These are phyloP conservation scores for Geopemphigus sp. DNA, from an alignment of 1,140 invertebrate genomes.

Conservation along the genomic window DNA sequence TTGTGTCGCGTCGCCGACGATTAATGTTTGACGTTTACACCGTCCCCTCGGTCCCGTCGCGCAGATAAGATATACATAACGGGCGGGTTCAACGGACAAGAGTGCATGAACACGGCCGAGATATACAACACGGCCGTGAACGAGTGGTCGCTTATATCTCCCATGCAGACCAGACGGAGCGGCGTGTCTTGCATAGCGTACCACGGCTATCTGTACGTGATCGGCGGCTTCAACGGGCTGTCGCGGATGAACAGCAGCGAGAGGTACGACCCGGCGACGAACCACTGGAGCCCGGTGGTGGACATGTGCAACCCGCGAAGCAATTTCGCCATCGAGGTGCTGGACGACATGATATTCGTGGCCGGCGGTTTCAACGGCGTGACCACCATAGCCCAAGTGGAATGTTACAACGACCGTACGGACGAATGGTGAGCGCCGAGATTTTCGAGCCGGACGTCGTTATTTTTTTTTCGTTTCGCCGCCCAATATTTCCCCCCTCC, in stretches of 20 bases:
- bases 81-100: slow-evolving; percentile 86
- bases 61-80: slow-evolving; percentile 76
- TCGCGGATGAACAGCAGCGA: slow-evolving; percentile 61
- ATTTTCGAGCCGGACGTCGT: no score
- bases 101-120: slow-evolving; percentile 82
- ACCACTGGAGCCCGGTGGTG: slow-evolving; percentile 63
- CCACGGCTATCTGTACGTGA: slow-evolving; percentile 59
- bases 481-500: no score
- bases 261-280: slow-evolving; percentile 62
- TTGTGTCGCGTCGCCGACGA: no score
- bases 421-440: slow-evolving; percentile 70
- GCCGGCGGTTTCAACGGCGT: slow-evolving; percentile 68
- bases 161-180: slow-evolving; percentile 64
- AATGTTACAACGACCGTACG: slow-evolving; percentile 81
- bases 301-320: slow-evolving; percentile 69
- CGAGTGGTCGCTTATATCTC: slow-evolving; percentile 78
- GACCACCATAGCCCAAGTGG: slow-evolving; percentile 79
- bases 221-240: slow-evolving; percentile 66
- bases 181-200: slow-evolving; percentile 63
- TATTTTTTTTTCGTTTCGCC: no score
- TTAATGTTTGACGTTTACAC: no score
- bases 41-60: no score
- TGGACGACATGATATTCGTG: slow-evolving; percentile 69
- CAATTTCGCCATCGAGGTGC: slow-evolving; percentile 70
- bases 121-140: slow-evolving; percentile 79